Conservation (phyloP, 1,140 invertebrate genomes). For the Triops cancriformis region DNA sequence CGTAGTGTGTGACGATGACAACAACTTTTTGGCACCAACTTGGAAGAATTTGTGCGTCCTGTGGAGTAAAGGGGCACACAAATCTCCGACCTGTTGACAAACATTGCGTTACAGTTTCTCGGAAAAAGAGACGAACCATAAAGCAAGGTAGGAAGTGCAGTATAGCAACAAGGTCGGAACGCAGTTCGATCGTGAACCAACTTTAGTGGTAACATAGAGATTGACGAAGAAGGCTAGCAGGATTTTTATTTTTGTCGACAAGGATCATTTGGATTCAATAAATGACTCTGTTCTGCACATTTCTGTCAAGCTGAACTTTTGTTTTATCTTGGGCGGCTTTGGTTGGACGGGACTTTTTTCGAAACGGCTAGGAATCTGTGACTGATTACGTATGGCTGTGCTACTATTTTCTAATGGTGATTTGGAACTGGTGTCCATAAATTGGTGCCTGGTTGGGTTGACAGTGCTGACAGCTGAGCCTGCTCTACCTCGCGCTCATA, state of each 20-base stretch:
- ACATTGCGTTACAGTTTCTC: neutral
- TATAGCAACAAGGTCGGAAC: no score
- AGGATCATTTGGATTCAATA: no score
- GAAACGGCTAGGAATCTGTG: neutral
- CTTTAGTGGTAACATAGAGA: no score
- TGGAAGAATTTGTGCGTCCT: neutral
- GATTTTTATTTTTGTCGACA: no score
- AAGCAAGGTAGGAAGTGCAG: no score
- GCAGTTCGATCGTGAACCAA: no score
- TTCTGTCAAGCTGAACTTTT: neutral
- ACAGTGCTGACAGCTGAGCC: conserved; percentile 12
- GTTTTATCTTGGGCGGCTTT: neutral
- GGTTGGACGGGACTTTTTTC: neutral
- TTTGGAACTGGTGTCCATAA: neutral
- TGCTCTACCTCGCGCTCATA: neutral
- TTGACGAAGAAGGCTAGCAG: no score
- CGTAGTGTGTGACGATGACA: neutral
- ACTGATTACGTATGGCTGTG: neutral
- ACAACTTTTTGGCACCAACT: neutral
- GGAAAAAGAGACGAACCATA: neutral
- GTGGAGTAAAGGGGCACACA: neutral
- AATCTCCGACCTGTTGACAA: neutral
- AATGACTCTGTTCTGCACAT: neutral
- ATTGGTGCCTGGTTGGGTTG: conserved; percentile 12
- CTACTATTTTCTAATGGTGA: neutral